phyloP scores from a whole-genome alignment of 1,140 invertebrate genomes.

The Phenacoccus solenopsis region DNA sequence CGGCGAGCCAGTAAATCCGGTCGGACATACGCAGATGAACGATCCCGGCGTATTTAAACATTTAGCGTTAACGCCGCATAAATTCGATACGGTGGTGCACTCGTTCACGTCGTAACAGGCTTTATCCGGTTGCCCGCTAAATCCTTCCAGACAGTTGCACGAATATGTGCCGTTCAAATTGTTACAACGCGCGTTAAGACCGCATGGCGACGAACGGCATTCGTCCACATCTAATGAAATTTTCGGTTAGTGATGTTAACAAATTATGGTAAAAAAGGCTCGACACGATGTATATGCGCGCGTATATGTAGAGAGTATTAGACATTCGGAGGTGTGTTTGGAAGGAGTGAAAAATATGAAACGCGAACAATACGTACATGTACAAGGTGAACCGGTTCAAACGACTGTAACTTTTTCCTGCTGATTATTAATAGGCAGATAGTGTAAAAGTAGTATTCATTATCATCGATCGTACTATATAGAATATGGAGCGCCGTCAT shows the following conservation, averaged over 20 bases:
- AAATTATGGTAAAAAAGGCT: not conserved
- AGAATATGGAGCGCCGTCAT: too few relatives aligned
- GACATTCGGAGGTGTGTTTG: too few relatives aligned
- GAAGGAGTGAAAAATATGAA: not conserved
- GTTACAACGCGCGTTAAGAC: constrained; percentile 54
- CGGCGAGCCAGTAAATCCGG: constrained; percentile 46
- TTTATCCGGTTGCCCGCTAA: constrained; percentile 40
- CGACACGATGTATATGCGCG: too few relatives aligned
- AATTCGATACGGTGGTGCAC: constrained; percentile 41
- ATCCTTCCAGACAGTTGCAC: constrained; percentile 61
- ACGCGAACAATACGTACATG: not conserved
- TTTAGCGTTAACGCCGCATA: constrained; percentile 55
- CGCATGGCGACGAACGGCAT: constrained; percentile 45
- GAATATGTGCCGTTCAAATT: constrained; percentile 59
- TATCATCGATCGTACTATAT: not conserved
- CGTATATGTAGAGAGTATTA: too few relatives aligned
- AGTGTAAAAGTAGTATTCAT: too few relatives aligned
- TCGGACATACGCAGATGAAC: constrained; percentile 57
- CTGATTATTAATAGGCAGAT: not conserved
- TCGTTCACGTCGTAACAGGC: constrained; percentile 52
- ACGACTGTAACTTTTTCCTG: not conserved
- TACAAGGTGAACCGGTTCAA: not conserved
- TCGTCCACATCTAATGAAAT: constrained; percentile 39
- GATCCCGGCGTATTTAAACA: constrained; percentile 63
- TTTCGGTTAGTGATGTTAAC: not conserved